Conservation (phyloP, 2,888 invertebrate genomes). For the Siphlonurus alternatus region DNA sequence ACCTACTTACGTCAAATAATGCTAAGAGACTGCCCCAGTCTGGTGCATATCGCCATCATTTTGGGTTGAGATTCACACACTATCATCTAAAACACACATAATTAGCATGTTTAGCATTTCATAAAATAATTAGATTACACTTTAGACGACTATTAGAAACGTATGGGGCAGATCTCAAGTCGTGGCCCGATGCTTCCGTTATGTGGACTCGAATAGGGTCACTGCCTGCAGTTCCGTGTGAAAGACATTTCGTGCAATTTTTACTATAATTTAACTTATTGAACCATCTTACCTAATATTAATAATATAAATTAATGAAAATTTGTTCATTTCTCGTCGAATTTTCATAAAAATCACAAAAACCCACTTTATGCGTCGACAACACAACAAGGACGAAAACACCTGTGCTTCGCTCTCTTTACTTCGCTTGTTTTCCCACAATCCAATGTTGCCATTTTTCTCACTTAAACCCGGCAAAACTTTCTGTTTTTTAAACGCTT, state of each 20-base stretch:
- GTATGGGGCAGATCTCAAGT: not conserved
- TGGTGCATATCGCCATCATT: not conserved
- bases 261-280: not conserved
- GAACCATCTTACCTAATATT: not conserved
- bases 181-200: conserved; percentile 2
- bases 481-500: not conserved
- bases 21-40: not conserved
- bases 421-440: conserved; percentile 1
- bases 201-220: conserved; percentile 1
- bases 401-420: conserved; percentile 16
- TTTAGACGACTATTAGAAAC: not conserved
- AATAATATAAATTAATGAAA: not conserved
- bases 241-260: not conserved
- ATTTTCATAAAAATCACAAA: not conserved
- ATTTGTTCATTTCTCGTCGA: not conserved
- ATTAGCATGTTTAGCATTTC: not conserved
- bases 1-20: conserved; percentile 15
- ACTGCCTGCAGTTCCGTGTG: not conserved
- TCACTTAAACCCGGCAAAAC: not conserved
- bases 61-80: not conserved
- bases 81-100: not conserved
- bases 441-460: not conserved
- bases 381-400: conserved; percentile 14
- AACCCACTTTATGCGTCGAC: not conserved
- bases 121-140: not conserved